Conservation (phyloP, 2,888 invertebrate genomes). For the Xestia ashworthii region DNA sequence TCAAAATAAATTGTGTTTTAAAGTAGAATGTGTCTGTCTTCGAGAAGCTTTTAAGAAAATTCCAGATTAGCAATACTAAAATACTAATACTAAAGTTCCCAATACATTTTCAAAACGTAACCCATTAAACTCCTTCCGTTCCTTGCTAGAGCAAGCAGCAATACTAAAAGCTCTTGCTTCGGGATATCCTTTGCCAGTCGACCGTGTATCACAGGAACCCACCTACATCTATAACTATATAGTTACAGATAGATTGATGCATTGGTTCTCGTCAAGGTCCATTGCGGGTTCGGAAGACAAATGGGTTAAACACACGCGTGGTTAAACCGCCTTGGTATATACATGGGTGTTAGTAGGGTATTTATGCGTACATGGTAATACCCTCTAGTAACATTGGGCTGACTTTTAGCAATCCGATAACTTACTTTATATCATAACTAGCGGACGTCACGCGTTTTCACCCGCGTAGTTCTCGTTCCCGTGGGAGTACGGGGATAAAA, state of each 20-base stretch:
- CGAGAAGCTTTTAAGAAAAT: not conserved
- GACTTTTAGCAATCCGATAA: too few relatives aligned
- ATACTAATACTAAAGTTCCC: not conserved
- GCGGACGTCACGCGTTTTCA: too few relatives aligned
- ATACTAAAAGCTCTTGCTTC: constrained; percentile 41
- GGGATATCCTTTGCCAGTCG: constrained; percentile 44
- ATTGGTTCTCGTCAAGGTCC: constrained; percentile 74
- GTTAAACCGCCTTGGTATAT: constrained; percentile 60
- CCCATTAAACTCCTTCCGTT: constrained; percentile 25
- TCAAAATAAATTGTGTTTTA: too few relatives aligned
- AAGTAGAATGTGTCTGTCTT: not conserved
- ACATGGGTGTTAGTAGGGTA: not conserved
- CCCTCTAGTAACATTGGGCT: too few relatives aligned
- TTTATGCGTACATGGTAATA: not conserved
- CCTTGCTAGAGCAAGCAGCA: not conserved
- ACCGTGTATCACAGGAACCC: constrained; percentile 25
- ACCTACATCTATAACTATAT: constrained; percentile 10
- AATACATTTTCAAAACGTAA: constrained; percentile 17
- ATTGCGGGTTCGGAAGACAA: constrained; percentile 72
- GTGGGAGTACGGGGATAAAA: too few relatives aligned
- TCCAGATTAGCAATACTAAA: not conserved
- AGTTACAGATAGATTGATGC: constrained; percentile 66
- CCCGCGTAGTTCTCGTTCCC: too few relatives aligned
- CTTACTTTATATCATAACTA: too few relatives aligned
- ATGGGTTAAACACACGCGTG: constrained; percentile 70